Evolutionary conservation across 2,113 vertebrate genomes (phyloP), one percentile per base, ranked within the genome.

Genomic region (Symphodus melops): DNA sequence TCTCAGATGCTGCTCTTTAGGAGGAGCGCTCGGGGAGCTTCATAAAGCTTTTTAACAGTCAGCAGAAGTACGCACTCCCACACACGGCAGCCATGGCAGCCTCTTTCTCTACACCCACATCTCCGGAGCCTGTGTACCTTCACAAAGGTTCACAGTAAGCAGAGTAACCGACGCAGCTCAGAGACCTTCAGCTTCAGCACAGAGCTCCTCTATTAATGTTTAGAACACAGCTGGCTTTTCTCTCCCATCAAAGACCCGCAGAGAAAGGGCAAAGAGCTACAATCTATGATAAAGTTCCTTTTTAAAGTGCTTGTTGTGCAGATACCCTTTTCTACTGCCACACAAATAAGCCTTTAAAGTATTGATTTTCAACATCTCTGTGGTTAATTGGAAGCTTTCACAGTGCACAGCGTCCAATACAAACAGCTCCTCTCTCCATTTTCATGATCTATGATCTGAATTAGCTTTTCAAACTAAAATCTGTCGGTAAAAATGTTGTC

Each of bases 51-150:
- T 84, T 69, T 4, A 82, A 61, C 76, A 83, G 79, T 72, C 28
- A 56, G 71, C 66, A 88, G 57, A 86, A 80, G 80, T 89, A 86
- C 62, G 56, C 55, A 76, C 77, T 74, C 79, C 88, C 54, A 78
- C 82, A 57, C 84, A 68, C 72, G 17, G 68, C 79, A 72, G 53
- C 77, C 48, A 21, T 44, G 46, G 63, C 55, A 74, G 84, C 53
- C 48, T 41, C 39, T 66, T 75, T 75, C 72, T 74, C 63, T 55
- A 79, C 79, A 58, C 89, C 77, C 67, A 82, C 86, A 64, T 17
- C 60, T 48, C 61, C 57, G 5, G 41, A 41, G 77, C 36, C 54
- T 41, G 56, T 39, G 74, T 51, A 77, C 54, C 79, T 61, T 74
- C 74, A 81, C 61, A 84, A 76, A 82, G 82, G 53, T 74, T 88